Percentiles rank a stretch among this genome's conserved stretches.
Conservation (phyloP, 2,113 vertebrate genomes). For the Paradisaea rubra region DNA sequence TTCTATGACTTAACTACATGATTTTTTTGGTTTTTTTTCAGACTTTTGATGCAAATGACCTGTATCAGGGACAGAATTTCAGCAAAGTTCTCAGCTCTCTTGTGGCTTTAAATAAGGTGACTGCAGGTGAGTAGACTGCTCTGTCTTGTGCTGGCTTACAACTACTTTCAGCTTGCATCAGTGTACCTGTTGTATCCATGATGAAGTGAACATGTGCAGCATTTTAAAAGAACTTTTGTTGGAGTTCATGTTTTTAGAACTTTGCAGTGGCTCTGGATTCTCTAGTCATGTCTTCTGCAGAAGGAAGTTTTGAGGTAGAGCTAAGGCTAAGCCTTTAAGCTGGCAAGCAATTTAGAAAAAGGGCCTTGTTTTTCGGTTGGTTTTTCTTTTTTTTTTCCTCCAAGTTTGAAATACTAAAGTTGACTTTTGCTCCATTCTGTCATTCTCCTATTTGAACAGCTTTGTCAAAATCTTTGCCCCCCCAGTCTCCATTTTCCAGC, state of each 20-base stretch:
- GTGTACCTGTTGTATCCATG: not conserved
- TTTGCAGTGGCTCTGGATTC: not conserved
- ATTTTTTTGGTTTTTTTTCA: constrained; percentile 54
- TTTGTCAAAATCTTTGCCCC: not conserved
- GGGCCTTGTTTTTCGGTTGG: not conserved
- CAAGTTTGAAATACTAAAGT: not conserved
- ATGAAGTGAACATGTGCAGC: not conserved
- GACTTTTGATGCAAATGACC: constrained; percentile 96
- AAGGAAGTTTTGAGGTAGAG: not conserved
- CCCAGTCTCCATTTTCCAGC: not conserved
- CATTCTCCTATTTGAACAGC: not conserved
- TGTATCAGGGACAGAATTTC: constrained; percentile 95
- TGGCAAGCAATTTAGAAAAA: not conserved
- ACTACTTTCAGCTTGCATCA: not conserved
- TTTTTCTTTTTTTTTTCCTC: not conserved
- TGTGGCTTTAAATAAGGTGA: constrained; percentile 94
- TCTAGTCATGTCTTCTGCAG: not conserved
- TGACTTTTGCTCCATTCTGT: not conserved
- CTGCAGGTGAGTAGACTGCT: constrained; percentile 82
- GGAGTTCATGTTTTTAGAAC: not conserved
- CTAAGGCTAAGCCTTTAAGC: not conserved
- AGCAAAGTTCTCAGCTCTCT: constrained; percentile 92
- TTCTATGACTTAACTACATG: not conserved
- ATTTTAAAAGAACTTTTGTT: not conserved
- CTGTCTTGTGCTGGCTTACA: not conserved